Percentiles rank a stretch among this genome's conserved stretches.
These are phyloP conservation scores for Achatina immaculata DNA, from an alignment of 1,140 invertebrate genomes.

Conservation along the genomic window DNA sequence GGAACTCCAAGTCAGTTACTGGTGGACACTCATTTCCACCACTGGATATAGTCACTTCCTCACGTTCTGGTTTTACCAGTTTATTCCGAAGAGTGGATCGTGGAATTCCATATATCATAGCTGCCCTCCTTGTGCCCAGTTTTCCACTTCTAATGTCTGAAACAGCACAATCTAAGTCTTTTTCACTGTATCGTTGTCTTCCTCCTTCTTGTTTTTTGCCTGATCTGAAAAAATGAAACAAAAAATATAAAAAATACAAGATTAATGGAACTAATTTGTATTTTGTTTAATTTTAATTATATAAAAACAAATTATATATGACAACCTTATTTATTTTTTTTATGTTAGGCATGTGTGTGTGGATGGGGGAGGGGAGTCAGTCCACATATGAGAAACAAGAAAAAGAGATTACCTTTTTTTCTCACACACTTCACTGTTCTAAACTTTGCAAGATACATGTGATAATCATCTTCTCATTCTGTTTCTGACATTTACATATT, in stretches of 20 bases:
- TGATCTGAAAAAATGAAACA: neutral
- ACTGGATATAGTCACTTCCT: slow-evolving; percentile 32
- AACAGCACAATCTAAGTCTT: slow-evolving; percentile 89
- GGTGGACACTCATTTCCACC: slow-evolving; percentile 4
- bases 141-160: slow-evolving; percentile 93
- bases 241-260: neutral
- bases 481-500: too few species aligned
- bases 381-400: too few species aligned
- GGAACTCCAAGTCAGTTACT: neutral
- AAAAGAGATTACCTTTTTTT: too few species aligned
- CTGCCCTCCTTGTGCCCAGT: slow-evolving; percentile 89
- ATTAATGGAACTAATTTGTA: too few species aligned
- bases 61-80: slow-evolving; percentile 73
- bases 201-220: slow-evolving; percentile 50
- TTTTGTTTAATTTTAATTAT: too few species aligned
- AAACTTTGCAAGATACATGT: too few species aligned
- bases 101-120: slow-evolving; percentile 95
- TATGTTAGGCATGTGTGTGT: too few species aligned
- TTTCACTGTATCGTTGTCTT: slow-evolving; percentile 84
- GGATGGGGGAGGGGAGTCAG: too few species aligned
- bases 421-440: too few species aligned
- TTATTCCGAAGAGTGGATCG: slow-evolving; percentile 95
- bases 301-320: too few species aligned
- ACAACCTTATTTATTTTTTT: too few species aligned
- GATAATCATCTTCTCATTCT: too few species aligned